Evolutionary conservation across 2,888 invertebrate genomes (phyloP).

Genomic region (Oxytorus armatus): DNA sequence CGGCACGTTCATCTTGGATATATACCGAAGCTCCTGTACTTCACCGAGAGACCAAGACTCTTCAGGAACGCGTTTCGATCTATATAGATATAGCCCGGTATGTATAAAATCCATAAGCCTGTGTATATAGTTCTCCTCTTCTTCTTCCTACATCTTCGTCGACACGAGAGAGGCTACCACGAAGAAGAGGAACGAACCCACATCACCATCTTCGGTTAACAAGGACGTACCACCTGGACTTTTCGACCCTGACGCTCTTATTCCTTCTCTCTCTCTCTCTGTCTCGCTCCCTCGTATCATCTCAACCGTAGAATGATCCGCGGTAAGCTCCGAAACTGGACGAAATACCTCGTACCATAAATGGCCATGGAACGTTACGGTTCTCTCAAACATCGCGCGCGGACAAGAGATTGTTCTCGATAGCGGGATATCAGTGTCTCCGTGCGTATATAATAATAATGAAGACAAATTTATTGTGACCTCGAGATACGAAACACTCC

Average conservation of each 20-base stretch:
- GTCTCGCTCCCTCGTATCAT: background rate
- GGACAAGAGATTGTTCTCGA: conserved; percentile 58
- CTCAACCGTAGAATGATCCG: conserved; percentile 27
- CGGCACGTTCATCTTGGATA: too few species aligned
- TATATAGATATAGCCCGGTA: background rate
- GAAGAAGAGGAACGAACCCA: conserved; percentile 40
- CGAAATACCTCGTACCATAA: conserved; percentile 64
- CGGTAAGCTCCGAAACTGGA: conserved; percentile 63
- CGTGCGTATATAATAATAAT: background rate
- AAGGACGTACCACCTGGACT: conserved; percentile 71
- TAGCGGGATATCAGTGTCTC: conserved; percentile 51
- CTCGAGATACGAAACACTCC: conserved; percentile 5
- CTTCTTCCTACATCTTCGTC: conserved; percentile 21
- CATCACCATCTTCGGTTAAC: conserved; percentile 70
- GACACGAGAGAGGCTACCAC: conserved; percentile 44
- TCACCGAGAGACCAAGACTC: background rate
- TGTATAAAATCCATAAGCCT: too few species aligned
- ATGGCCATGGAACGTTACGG: conserved; percentile 64
- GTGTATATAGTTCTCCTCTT: conserved; percentile 12
- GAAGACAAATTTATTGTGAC: conserved; percentile 12
- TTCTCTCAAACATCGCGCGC: conserved; percentile 51
- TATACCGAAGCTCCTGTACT: too few species aligned
- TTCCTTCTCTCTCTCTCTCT: conserved; percentile 1
- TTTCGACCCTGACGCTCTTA: conserved; percentile 66
- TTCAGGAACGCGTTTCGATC: background rate